These are phyloP conservation scores for Harpagus bidentatus DNA, from an alignment of 2,113 vertebrate species.

Conservation along the genomic window DNA sequence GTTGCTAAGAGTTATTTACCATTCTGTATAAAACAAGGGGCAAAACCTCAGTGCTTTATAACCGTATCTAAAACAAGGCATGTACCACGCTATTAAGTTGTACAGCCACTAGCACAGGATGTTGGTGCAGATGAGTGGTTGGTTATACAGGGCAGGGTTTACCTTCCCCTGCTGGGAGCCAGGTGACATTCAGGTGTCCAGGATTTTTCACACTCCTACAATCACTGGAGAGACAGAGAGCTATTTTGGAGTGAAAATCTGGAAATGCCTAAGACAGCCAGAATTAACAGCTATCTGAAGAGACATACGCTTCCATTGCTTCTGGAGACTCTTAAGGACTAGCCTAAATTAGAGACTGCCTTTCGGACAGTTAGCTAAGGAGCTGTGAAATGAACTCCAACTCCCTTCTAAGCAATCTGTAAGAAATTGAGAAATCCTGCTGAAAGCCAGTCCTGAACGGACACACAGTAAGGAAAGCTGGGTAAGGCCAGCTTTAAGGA, in stretches of 20 bases:
- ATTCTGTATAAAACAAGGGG: not conserved
- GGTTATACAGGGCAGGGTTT: not conserved
- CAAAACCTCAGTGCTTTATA: not conserved
- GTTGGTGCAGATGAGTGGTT: not conserved
- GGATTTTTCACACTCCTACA: not conserved
- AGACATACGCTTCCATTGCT: not conserved
- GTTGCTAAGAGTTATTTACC: not conserved
- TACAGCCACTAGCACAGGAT: not conserved
- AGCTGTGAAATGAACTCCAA: not conserved
- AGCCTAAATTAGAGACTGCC: not conserved
- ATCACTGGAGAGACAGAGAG: not conserved
- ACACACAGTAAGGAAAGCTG: not conserved
- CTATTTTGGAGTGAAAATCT: not conserved
- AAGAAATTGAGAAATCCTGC: not conserved
- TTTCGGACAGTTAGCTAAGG: not conserved
- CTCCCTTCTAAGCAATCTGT: not conserved
- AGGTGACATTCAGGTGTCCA: not conserved
- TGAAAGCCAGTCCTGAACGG: not conserved
- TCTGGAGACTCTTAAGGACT: not conserved
- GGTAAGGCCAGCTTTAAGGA: not conserved
- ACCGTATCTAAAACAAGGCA: not conserved
- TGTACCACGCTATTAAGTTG: fast-evolving
- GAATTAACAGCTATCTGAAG: not conserved
- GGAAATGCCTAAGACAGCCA: not conserved
- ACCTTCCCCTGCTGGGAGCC: not conserved